Percentiles rank a stretch among this genome's conserved stretches.
Conservation (phyloP, 30 jellyfish, hydroid and myxozoan species). For the Rhopilema esculentum region DNA sequence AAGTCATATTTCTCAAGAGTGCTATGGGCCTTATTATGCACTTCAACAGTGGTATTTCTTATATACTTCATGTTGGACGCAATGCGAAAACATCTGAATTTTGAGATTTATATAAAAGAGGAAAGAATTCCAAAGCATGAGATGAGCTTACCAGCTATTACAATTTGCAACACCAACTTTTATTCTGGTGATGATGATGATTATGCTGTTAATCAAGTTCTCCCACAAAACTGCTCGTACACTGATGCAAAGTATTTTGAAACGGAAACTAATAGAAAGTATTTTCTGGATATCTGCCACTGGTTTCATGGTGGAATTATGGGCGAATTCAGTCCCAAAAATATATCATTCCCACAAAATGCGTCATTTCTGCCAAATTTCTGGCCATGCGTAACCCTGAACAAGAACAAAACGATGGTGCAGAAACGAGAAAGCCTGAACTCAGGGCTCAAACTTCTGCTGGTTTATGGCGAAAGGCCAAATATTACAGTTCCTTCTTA, state of each 20-base stretch:
- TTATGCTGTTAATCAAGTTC: not conserved
- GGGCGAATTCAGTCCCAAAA: not conserved
- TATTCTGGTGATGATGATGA: not conserved
- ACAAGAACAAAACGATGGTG: not conserved
- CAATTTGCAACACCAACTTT: conserved; percentile 42
- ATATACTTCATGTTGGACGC: not conserved
- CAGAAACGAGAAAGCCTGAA: conserved; percentile 32
- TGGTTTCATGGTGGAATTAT: not conserved
- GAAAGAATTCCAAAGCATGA: not conserved
- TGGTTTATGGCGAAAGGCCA: conserved; percentile 8
- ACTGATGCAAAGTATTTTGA: not conserved
- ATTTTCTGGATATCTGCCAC: conserved; percentile 21
- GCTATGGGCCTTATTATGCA: conserved; percentile 39
- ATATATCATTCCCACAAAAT: conserved; percentile 24
- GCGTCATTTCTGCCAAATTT: conserved; percentile 1
- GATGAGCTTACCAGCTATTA: conserved; percentile 45
- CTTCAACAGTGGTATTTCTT: not conserved
- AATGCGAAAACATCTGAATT: not conserved
- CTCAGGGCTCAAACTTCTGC: conserved; percentile 32
- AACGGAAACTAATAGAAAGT: conserved; percentile 38
- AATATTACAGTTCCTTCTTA: not conserved
- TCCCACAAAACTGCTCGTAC: conserved; percentile 54
- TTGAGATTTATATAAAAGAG: conserved; percentile 5
- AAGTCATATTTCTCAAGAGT: not conserved
- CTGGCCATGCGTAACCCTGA: conserved; percentile 57